Evolutionary conservation across 2,888 invertebrate genomes (phyloP), one percentile per base, ranked within the genome.

Genomic region (Xestoiulus laeticollis): DNA sequence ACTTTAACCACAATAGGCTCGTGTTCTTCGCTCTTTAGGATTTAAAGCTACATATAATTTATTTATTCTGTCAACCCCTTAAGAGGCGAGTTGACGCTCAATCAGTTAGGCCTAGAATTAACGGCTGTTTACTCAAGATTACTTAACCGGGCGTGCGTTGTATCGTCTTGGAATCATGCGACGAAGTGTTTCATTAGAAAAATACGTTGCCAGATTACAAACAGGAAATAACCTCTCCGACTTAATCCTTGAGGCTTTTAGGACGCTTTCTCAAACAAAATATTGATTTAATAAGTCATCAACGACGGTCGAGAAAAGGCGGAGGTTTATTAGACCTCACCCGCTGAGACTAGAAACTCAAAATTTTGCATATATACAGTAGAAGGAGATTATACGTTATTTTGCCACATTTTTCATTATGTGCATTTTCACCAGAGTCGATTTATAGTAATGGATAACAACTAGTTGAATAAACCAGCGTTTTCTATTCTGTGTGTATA

Each of bases 231-330:
- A 26, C 68, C 22, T 68, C 68, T 68, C 68, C 68, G 68, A 68
- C 8, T 68, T 68, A 68, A 68, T 68, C 68, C 68, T 68, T 26
- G 22, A 22, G 68, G 68, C 68, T 68, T 68, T 68, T 68, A 68
- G 68, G 68, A 22, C 68, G 68, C 68, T 8, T 68, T 68, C 22
- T 22, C 68, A 68, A 68, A 26, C 68, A 68, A 68, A 68, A 68
- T 68, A 68, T 68, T 68, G 68, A 68, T 68, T 68, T 68, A 68
- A 68, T 68, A 68, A 68, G 26, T 68, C 68, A n/a, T n/a, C 68
- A 68, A 22, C 22, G 22, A 22, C 68, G 8, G 8, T 10, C 6
- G 68, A 22, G 6, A 4, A 8, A 22, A 68, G n/a, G 6, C 10
- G 68, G 3, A 22, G n/a, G 68, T 68, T 68, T 68, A 68, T 68